phyloP scores from a whole-genome alignment of 2,888 invertebrate species.

The Erebia ligea region DNA sequence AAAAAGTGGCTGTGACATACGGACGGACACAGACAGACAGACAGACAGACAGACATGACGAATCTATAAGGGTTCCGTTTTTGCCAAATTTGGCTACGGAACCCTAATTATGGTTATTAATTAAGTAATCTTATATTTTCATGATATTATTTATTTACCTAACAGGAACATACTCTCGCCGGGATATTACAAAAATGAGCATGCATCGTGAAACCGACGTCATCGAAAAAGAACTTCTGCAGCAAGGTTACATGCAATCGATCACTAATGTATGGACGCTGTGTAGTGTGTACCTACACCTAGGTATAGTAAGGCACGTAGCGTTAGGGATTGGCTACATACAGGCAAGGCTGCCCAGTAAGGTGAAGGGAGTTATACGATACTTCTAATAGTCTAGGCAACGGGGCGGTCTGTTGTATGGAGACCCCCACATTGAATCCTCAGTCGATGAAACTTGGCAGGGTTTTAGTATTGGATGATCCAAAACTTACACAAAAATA shows the following conservation, averaged over 20 bases:
- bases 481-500: too few relatives aligned
- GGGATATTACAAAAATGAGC: slow-evolving; percentile 31
- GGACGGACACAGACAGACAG: too few relatives aligned
- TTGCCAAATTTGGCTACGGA: too few relatives aligned
- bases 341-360: slow-evolving; percentile 32
- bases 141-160: not conserved
- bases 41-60: too few relatives aligned
- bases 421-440: too few relatives aligned
- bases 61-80: too few relatives aligned
- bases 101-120: too few relatives aligned
- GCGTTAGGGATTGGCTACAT: slow-evolving; percentile 35
- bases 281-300: not conserved
- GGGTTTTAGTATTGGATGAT: too few relatives aligned
- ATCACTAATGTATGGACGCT: slow-evolving; percentile 24
- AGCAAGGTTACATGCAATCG: slow-evolving; percentile 38
- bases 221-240: slow-evolving; percentile 36
- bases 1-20: too few relatives aligned
- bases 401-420: too few relatives aligned
- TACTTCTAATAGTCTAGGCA: too few relatives aligned
- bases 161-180: slow-evolving; percentile 7
- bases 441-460: too few relatives aligned
- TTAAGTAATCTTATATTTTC: not conserved
- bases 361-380: slow-evolving; percentile 34
- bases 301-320: slow-evolving; percentile 29
- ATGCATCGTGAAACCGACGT: slow-evolving; percentile 35